These are phyloP conservation scores for Artemisiospiza belli DNA, from an alignment of 2,113 vertebrate genomes.

Conservation along the genomic window DNA sequence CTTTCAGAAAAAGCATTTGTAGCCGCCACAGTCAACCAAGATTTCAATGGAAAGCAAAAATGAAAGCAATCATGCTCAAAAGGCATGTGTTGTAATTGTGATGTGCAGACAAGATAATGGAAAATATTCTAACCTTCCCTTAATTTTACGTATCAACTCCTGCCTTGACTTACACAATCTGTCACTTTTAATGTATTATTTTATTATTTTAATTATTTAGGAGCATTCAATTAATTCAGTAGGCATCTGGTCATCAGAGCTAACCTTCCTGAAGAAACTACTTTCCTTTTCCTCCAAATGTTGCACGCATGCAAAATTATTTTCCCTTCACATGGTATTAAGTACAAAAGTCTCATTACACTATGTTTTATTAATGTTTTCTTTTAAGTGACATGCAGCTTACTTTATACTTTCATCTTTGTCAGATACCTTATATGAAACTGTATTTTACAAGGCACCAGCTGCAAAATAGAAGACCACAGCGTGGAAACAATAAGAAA, in stretches of 20 bases:
- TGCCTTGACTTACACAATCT: constrained; percentile 76
- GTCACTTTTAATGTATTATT: constrained; percentile 77
- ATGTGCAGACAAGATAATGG: constrained; percentile 88
- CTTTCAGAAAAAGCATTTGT: constrained; percentile 85
- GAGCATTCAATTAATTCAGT: constrained; percentile 59
- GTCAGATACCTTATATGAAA: constrained; percentile 19
- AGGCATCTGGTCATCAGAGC: constrained; percentile 44
- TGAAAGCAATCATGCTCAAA: constrained; percentile 86
- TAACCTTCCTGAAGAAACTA: neutral
- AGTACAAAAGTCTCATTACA: constrained; percentile 2
- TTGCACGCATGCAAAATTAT: constrained; percentile 16
- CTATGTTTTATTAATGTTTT: constrained; percentile 28
- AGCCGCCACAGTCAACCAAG: constrained; percentile 87
- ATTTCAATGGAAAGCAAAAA: constrained; percentile 84
- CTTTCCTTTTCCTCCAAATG: neutral
- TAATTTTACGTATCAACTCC: constrained; percentile 82
- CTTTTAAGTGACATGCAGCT: constrained; percentile 30
- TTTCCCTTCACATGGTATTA: constrained; percentile 24
- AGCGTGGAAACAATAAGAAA: neutral
- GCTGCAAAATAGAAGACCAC: neutral
- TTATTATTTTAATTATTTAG: constrained; percentile 75
- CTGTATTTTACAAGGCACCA: neutral
- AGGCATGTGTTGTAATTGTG: constrained; percentile 84
- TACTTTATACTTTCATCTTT: constrained; percentile 29
- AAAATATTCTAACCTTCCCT: constrained; percentile 80